Evolutionary conservation across 2,888 invertebrate species (phyloP), one percentile per base, ranked within the genome.

Genomic region (Melangyna quadrimaculata): DNA sequence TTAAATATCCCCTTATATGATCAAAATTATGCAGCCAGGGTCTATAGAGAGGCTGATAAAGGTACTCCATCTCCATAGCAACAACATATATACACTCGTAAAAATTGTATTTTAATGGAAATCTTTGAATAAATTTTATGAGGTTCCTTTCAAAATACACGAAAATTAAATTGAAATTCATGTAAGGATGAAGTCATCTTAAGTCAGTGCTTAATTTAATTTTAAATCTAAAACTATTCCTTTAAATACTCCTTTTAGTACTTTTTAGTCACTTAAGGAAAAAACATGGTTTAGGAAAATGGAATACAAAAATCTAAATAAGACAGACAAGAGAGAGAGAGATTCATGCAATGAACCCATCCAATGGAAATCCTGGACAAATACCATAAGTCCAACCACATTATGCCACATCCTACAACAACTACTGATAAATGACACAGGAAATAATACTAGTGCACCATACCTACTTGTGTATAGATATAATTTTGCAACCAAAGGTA

Each of bases 401-500:
- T 29, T 17, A 55, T n/a, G 17, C 0, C n/a, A n/a, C n/a, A n/a
- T n/a, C n/a, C n/a, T n/a, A n/a, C n/a, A n/a, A n/a, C n/a, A 14
- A 24, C 77, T 72, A 81, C 75, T 72, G 71, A 71, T n/a, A n/a
- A n/a, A n/a, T 81, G 70, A 51, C 14, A 61, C 78, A 78, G 81
- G 81, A 82, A 72, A 65, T 48, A n/a, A n/a, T n/a, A n/a, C n/a
- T n/a, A n/a, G n/a, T n/a, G n/a, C n/a, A n/a, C n/a, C n/a, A n/a
- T n/a, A n/a, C n/a, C n/a, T n/a, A 29, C 59, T 35, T 67, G 32
- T 53, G 67, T 37, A 51, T 32, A 71, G 48, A 77, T 81, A 78
- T 78, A 53, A 67, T 72, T 82, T 73, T 61, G 72, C 67, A 67
- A 12, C 51, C 29, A 78, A 45, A 59, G 51, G 67, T 67, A 77